Evolutionary conservation across 2,113 vertebrate species (phyloP).

Genomic region (Numida meleagris): DNA sequence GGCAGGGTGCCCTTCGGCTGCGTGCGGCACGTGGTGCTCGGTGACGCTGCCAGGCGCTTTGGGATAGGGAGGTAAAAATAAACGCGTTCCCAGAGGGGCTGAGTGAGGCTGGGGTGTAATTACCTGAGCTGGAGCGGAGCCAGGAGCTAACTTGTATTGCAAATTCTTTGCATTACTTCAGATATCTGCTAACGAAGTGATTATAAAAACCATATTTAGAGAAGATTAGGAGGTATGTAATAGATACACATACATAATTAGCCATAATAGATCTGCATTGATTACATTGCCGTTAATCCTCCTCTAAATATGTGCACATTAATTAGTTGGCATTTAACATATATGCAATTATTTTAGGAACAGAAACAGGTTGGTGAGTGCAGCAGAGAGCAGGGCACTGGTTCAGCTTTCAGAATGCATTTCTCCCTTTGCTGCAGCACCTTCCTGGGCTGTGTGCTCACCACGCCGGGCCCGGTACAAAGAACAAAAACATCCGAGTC

Average conservation of each 20-base stretch:
- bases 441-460: not conserved
- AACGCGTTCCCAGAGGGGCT: not conserved
- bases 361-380: conserved; percentile 41
- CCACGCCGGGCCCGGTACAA: not conserved
- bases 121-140: conserved; percentile 61
- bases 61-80: conserved; percentile 53
- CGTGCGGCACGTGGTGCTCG: not conserved
- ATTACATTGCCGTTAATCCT: conserved; percentile 64
- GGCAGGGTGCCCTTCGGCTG: not conserved
- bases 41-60: not conserved
- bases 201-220: conserved; percentile 72
- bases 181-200: conserved; percentile 71
- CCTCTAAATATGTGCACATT: conserved; percentile 65
- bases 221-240: conserved; percentile 65
- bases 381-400: not conserved
- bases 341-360: conserved; percentile 56
- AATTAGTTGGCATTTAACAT: conserved; percentile 51
- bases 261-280: conserved; percentile 65
- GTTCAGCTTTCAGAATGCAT: not conserved
- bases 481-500: not conserved
- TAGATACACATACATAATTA: conserved; percentile 68
- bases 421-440: not conserved
- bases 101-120: conserved; percentile 34
- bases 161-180: conserved; percentile 65
- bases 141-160: conserved; percentile 44